Conservation (phyloP, 2,113 vertebrate species). For the Nibea coibor region DNA sequence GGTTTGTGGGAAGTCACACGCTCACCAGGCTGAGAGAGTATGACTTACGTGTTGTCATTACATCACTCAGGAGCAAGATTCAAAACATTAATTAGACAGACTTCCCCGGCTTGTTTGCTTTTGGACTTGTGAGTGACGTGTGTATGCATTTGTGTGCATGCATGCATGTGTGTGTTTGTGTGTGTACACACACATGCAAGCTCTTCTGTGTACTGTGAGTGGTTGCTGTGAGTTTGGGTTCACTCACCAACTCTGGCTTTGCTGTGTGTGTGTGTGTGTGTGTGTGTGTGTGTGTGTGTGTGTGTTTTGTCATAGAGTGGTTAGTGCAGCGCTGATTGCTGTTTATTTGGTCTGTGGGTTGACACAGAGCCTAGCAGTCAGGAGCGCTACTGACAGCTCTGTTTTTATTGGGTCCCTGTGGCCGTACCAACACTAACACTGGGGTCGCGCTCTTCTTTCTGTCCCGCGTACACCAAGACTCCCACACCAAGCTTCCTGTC, state of each 20-base stretch:
- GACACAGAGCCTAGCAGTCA: slow-evolving; percentile 75
- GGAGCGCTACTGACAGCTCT: slow-evolving; percentile 75
- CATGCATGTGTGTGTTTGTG: slow-evolving; percentile 3
- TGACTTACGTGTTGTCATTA: slow-evolving; percentile 68
- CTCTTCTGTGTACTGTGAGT: slow-evolving; percentile 41
- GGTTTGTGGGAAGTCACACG: slow-evolving; percentile 62
- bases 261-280: slow-evolving; percentile 46
- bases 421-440: slow-evolving; percentile 71
- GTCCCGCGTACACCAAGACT: slow-evolving; percentile 59
- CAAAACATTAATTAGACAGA: slow-evolving; percentile 79
- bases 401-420: slow-evolving; percentile 74
- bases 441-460: slow-evolving; percentile 72
- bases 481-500: slow-evolving; percentile 68
- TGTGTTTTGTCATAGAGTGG: slow-evolving; percentile 66
- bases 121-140: slow-evolving; percentile 76
- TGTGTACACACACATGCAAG: not conserved
- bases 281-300: slow-evolving; percentile 55
- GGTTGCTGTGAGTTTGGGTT: slow-evolving; percentile 42
- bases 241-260: slow-evolving; percentile 9
- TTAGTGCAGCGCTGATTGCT: slow-evolving; percentile 78
- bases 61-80: slow-evolving; percentile 66
- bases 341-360: slow-evolving; percentile 82
- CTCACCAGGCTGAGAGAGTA: slow-evolving; percentile 31
- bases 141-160: slow-evolving; percentile 58
- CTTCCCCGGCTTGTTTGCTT: slow-evolving; percentile 75